Evolutionary conservation across 2,888 invertebrate genomes (phyloP), one percentile per base, ranked within the genome.

Genomic region (Tolmerus cingulatus): DNA sequence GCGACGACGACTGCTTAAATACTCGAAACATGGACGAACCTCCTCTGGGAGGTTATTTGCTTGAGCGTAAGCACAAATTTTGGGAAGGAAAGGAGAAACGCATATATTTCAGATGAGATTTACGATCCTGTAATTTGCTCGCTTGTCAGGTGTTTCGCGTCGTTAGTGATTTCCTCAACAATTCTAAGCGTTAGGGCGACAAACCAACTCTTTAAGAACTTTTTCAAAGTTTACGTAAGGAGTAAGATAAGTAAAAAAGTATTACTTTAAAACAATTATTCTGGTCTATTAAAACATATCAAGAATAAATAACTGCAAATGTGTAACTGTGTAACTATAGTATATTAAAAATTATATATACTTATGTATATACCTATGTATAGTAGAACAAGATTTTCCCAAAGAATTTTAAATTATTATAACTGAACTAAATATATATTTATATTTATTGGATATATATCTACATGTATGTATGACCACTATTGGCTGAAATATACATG

Each of bases 71-170:
- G 77, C 87, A 87, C 57, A 87, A 87, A 85, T 87, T 87, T 66
- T 14, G 87, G 78, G 16, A 87, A 84, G 85, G 85, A 87, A 66
- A 87, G 57, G 55, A 77, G 66, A 66, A 87, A 87, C 51, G 84
- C 85, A 87, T 82, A 87, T 82, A 87, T 87, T 85, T 87, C 66
- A 77, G 37, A 37, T 7, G 27, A 87, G 84, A 87, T 87, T 87
- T 87, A 87, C 77, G 84, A 27, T 27, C 74, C 55, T 87, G 85
- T 66, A 85, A 87, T 87, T 87, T 84, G 77, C 57, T 43, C 74
- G 74, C 79, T 51, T 87, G 79, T 79, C 87, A 87, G 79, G 27
- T 87, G 57, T 78, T 86, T 34, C 51, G n/a, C 66, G 37, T 40
- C 66, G 57, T 27, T 37, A 66, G 66, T 51, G 51, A 82, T 57